phyloP scores from a whole-genome alignment of 2,113 vertebrate species.

The Otolemur garnettii region DNA sequence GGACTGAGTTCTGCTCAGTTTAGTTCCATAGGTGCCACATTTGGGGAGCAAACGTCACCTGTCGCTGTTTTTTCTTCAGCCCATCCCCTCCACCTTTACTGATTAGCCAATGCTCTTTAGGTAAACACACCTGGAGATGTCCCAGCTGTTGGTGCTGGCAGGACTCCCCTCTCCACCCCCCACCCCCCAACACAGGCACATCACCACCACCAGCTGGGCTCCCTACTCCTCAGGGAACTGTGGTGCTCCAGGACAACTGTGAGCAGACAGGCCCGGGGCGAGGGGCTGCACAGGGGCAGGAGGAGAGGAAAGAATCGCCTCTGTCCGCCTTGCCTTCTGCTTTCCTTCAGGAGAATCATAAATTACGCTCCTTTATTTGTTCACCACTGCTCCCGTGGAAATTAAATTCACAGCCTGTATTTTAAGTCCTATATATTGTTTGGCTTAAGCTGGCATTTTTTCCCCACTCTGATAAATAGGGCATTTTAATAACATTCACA shows the following conservation, averaged over 20 bases:
- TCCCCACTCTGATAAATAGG: slow-evolving; percentile 46
- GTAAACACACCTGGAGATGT: not conserved
- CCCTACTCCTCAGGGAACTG: not conserved
- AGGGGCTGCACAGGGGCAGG: not conserved
- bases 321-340: not conserved
- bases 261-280: not conserved
- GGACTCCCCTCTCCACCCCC: not conserved
- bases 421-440: slow-evolving; percentile 54
- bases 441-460: slow-evolving; percentile 7
- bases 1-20: not conserved
- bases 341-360: slow-evolving; percentile 20
- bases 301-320: not conserved
- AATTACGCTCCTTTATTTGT: not conserved
- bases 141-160: not conserved
- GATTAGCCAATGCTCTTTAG: not conserved
- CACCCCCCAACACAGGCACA: not conserved
- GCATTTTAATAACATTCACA: slow-evolving; percentile 73
- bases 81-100: not conserved
- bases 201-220: not conserved
- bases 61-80: not conserved
- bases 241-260: not conserved
- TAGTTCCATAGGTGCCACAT: not conserved
- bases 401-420: slow-evolving; percentile 24
- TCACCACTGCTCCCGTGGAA: not conserved
- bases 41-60: no score